Conservation (phyloP, 2,888 invertebrate genomes). For the Calameuta filiformis region DNA sequence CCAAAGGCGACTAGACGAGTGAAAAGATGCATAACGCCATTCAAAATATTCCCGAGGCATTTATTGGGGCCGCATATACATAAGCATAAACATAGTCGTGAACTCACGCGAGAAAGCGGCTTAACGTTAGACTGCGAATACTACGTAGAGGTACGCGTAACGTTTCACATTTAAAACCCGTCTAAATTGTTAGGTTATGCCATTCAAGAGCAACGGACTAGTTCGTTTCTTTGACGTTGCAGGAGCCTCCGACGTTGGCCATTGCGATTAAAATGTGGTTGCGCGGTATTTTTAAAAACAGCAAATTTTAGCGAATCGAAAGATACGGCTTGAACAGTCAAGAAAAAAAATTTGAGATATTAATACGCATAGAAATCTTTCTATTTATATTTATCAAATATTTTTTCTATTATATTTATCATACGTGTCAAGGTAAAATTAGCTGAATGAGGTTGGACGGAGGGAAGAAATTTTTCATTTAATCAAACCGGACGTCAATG, state of each 20-base stretch:
- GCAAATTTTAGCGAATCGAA: not conserved
- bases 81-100: not conserved
- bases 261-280: not conserved
- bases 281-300: not conserved
- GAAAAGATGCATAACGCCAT: constrained; percentile 13
- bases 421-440: not conserved
- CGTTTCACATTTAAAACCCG: not conserved
- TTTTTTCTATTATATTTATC: too few species aligned
- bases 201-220: not conserved
- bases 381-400: not conserved
- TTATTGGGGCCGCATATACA: not conserved
- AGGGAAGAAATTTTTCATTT: not conserved
- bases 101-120: not conserved
- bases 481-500: not conserved
- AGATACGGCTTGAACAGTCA: not conserved
- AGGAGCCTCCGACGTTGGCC: not conserved
- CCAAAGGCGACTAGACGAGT: constrained; percentile 5
- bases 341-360: not conserved
- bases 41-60: constrained; percentile 8
- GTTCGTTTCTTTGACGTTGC: not conserved
- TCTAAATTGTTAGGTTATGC: not conserved
- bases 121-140: not conserved
- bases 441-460: not conserved
- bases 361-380: not conserved
- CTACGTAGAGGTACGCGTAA: not conserved